Conservation (phyloP, 2,888 invertebrate genomes). For the Xanthia icteritia region DNA sequence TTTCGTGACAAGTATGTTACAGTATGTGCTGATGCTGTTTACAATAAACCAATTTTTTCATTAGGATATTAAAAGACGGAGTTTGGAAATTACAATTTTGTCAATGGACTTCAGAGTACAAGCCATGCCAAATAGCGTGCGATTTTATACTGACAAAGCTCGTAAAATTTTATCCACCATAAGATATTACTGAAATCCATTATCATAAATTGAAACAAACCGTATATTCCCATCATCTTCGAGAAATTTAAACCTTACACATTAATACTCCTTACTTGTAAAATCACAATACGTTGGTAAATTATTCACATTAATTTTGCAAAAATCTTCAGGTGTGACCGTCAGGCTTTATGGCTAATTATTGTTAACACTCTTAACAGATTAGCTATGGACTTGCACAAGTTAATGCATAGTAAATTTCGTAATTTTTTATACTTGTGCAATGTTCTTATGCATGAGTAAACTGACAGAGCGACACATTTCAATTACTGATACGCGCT, state of each 20-base stretch:
- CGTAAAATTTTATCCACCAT: not conserved
- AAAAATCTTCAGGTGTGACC: slow-evolving; percentile 15
- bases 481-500: slow-evolving; percentile 80
- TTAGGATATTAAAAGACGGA: too few relatives aligned
- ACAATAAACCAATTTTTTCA: too few relatives aligned
- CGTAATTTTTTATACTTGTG: slow-evolving; percentile 64
- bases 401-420: slow-evolving; percentile 41
- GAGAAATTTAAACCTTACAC: slow-evolving; percentile 23
- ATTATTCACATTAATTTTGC: slow-evolving; percentile 5
- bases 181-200: not conserved
- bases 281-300: slow-evolving; percentile 16
- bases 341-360: slow-evolving; percentile 16
- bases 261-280: not conserved
- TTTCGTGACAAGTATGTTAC: too few relatives aligned
- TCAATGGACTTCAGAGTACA: not conserved
- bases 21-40: not conserved
- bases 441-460: slow-evolving; percentile 74
- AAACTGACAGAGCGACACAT: slow-evolving; percentile 77
- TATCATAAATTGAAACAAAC: slow-evolving; percentile 1
- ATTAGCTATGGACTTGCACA: slow-evolving; percentile 37
- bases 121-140: not conserved
- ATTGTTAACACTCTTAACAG: slow-evolving; percentile 24
- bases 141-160: not conserved
- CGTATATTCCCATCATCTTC: not conserved
- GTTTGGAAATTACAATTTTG: too few relatives aligned